Base-by-base conservation (phyloP, 2,113 vertebrate genomes). In the Notarius quadriscutis region DNA sequence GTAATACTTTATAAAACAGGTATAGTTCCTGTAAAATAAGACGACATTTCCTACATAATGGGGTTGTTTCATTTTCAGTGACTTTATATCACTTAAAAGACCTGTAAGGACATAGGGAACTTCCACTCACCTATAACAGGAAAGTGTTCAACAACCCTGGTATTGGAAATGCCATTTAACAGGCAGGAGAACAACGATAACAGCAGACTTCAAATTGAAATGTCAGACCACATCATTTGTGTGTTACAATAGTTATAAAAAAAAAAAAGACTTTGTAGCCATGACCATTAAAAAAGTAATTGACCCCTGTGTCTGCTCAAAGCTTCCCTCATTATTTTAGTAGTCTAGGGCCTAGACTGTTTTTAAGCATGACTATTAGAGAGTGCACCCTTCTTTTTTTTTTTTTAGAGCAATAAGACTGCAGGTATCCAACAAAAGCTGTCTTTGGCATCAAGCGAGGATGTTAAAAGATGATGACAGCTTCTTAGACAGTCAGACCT, bases 281-380 rank as follows among this genome's bases (percentile, higher is more conserved):
- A 87, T 65, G 67, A 69, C 90, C 62, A 34, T 89, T 90, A 91
- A 92, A 91, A 91, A 92, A 86, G 89, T 89, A 87, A 91, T 90
- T 90, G 89, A 69, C 81, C 84, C 87, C 83, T 80, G 88, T 84
- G 82, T 87, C 48, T n/a, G 71, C 84, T 87, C 67, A 89, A 87
- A 87, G 89, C 50, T 7, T 82, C 6, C 53, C 30, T 58, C 10
- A 83, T 63, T 18, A 60, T 79, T 62, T 83, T 53, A 34, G n/a
- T 20, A 80, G 77, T 55, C 48, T 57, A 1, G 11, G 55, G 1
- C 14, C 10, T 53, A 41, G 30, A 71, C 25, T 72, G 85, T 71
- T 48, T 86, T 51, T 17, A 30, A 27, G 10, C 51, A 65, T 71
- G 27, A 5, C 79, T 58, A 57, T 62, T 12, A 30, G 7, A 71